These are phyloP conservation scores for Lutjanus campechanus DNA, from an alignment of 2,797 vertebrate genomes.

Conservation along the genomic window DNA sequence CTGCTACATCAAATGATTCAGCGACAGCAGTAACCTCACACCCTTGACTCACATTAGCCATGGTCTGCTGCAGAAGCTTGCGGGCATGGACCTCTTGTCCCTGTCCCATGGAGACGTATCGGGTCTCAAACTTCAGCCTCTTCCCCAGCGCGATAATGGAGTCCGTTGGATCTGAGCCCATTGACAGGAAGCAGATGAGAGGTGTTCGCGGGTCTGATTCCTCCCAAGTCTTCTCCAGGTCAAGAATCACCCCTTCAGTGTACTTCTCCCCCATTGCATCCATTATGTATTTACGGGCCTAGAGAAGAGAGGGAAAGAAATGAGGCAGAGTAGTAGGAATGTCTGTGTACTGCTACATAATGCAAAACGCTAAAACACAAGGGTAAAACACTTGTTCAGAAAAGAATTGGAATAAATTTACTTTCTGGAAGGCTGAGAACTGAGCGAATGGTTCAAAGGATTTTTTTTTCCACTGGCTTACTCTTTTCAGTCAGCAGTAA, in stretches of 20 bases:
- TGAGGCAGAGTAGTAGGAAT: not conserved
- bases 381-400: conserved; percentile 3
- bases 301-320: conserved; percentile 29
- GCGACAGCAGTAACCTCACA: conserved; percentile 30
- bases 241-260: conserved; percentile 90
- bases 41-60: conserved; percentile 89
- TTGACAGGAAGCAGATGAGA: conserved; percentile 96
- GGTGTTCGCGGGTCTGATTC: conserved; percentile 93
- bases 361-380: conserved; percentile 2
- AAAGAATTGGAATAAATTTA: conserved; percentile 31
- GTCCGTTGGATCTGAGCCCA: conserved; percentile 97
- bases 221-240: conserved; percentile 95
- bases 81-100: conserved; percentile 95
- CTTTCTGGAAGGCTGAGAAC: conserved; percentile 16
- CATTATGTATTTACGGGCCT: conserved; percentile 96
- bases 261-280: conserved; percentile 93
- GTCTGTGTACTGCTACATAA: conserved; percentile 33
- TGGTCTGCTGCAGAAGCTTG: conserved; percentile 93
- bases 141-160: conserved; percentile 95
- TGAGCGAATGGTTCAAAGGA: conserved; percentile 32
- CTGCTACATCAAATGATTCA: not conserved
- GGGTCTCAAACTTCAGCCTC: conserved; percentile 90
- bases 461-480: conserved; percentile 2
- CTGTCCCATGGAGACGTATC: conserved; percentile 96
- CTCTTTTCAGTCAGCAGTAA: conserved; percentile 43